A percentile compares a stretch with the other conserved stretches of the same genome.
phyloP scores from a whole-genome alignment of 2,113 vertebrate genomes.

The Panthera uncia region DNA sequence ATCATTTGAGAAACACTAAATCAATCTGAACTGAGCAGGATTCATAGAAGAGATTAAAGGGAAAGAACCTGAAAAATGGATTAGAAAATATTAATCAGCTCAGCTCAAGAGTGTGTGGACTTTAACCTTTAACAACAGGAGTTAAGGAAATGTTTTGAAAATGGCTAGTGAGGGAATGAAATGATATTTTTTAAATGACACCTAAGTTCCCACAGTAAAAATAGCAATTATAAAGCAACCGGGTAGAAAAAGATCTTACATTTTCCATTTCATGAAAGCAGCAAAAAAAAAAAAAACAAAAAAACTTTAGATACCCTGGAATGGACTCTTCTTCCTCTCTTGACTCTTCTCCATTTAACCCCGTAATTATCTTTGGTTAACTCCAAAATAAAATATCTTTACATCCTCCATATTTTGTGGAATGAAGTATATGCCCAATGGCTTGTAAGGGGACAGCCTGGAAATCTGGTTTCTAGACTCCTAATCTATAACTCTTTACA shows the following conservation, averaged over 20 bases:
- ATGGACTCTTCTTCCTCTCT: not conserved
- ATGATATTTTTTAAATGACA: not conserved
- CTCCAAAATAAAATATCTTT: not conserved
- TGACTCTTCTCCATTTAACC: not conserved
- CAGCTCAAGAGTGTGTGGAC: not conserved
- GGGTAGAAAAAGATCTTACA: not conserved
- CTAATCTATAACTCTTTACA: not conserved
- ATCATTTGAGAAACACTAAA: constrained; percentile 3
- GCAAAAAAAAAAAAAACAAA: not conserved
- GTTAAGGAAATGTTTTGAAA: not conserved
- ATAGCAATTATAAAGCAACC: not conserved
- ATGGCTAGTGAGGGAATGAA: not conserved
- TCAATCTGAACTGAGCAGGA: not conserved
- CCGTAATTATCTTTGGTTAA: not conserved
- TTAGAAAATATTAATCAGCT: not conserved
- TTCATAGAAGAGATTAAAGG: not conserved
- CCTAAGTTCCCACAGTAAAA: not conserved
- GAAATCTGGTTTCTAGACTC: not conserved
- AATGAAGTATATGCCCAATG: not conserved
- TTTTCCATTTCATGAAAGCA: not conserved
- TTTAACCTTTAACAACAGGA: not conserved
- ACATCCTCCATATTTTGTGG: not conserved
- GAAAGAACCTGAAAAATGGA: not conserved
- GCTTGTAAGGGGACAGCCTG: not conserved
- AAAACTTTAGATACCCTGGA: not conserved